A percentile compares a stretch with the other conserved stretches of the same genome.
Evolutionary conservation across 2,113 vertebrate species (phyloP).

Genomic region (Hypocryptadius cinnamomeus): DNA sequence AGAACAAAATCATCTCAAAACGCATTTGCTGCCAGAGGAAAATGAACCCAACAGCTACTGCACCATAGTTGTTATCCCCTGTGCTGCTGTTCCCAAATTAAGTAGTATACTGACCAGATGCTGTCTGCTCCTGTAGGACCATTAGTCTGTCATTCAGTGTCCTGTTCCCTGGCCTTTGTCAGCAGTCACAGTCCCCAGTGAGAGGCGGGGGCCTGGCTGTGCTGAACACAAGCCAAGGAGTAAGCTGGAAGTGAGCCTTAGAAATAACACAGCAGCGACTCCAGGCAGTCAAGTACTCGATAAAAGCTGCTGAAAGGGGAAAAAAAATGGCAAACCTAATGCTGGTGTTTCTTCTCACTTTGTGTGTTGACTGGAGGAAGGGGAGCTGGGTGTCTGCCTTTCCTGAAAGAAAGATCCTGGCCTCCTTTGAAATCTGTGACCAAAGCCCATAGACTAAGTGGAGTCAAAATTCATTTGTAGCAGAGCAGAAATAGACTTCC

Average conservation of each 20-base stretch:
- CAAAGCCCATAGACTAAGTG: background rate
- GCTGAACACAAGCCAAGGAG: background rate
- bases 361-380: background rate
- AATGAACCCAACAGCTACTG: background rate
- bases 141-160: background rate
- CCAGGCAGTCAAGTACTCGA: background rate
- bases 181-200: background rate
- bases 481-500: background rate
- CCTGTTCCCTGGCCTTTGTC: background rate
- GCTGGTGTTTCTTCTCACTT: background rate
- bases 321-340: background rate
- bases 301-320: background rate
- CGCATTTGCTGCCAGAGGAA: conserved; percentile 1
- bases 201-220: background rate
- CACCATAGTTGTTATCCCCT: background rate
- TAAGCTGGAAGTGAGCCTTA: background rate
- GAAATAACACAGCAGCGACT: background rate
- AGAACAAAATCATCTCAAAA: background rate
- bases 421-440: background rate
- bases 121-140: background rate
- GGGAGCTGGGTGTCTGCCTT: background rate
- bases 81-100: background rate
- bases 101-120: background rate
- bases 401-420: background rate
- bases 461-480: background rate